Percentiles rank a stretch among this genome's conserved stretches.
phyloP scores from a whole-genome alignment of 2,888 invertebrate species.

The Acleris literana region DNA sequence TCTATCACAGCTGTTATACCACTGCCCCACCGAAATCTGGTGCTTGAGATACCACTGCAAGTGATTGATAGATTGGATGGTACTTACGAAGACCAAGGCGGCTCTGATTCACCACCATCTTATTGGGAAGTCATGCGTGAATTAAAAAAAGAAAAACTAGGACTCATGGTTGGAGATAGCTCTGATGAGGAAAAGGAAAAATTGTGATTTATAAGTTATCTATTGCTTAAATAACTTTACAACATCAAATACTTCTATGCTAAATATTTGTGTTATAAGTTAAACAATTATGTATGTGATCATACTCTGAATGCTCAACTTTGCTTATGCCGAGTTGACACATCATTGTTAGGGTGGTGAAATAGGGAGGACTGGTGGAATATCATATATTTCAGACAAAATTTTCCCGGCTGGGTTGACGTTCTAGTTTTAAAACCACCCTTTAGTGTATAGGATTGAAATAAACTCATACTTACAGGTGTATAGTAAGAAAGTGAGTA shows the following conservation, averaged over 20 bases:
- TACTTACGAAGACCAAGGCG: conserved; percentile 2
- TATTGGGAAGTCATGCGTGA: conserved; percentile 32
- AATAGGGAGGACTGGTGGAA: no score
- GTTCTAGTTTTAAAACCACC: no score
- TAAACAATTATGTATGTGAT: not conserved
- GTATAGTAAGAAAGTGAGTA: no score
- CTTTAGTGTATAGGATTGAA: no score
- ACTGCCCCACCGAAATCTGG: conserved; percentile 19
- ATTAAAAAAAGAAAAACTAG: conserved; percentile 5
- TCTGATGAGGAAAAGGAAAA: conserved; percentile 13
- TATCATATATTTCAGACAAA: no score
- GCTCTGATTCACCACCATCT: conserved; percentile 11
- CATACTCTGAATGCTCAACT: no score
- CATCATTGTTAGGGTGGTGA: no score
- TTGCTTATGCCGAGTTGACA: no score
- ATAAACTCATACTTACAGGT: no score
- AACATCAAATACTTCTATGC: not conserved
- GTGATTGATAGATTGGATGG: conserved; percentile 15
- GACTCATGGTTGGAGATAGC: conserved; percentile 4
- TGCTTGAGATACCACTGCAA: conserved; percentile 23
- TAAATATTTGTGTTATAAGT: not conserved
- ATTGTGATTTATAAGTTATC: not conserved
- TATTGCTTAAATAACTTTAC: not conserved
- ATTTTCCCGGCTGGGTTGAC: no score
- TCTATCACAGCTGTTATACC: conserved; percentile 14